Percentiles rank a stretch among this genome's conserved stretches.
phyloP scores from a whole-genome alignment of 2,113 vertebrate species.

The Amblyornis subalaris region DNA sequence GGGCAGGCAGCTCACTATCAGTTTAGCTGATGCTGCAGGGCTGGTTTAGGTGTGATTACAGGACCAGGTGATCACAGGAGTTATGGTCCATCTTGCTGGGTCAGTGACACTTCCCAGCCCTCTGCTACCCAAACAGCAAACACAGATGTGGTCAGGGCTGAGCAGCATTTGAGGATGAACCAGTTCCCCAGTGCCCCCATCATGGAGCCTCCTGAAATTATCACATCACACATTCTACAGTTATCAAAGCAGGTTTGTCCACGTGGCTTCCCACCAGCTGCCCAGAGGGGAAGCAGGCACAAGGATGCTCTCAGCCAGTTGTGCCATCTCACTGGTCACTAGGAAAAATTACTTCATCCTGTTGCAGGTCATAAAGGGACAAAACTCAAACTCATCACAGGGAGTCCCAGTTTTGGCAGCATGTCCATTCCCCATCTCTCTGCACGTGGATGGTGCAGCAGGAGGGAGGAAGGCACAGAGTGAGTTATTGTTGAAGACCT shows the following conservation, averaged over 20 bases:
- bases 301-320: background rate
- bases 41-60: background rate
- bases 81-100: background rate
- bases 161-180: background rate
- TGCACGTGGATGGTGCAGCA: background rate
- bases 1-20: background rate
- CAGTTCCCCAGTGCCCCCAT: background rate
- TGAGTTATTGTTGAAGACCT: background rate
- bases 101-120: background rate
- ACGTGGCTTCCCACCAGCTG: background rate
- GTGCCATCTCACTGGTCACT: background rate
- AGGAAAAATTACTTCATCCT: background rate
- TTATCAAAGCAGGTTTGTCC: background rate
- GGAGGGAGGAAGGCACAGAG: background rate
- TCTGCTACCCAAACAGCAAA: background rate
- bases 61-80: background rate
- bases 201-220: background rate
- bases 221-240: background rate
- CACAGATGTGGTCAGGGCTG: accelerated
- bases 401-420: background rate
- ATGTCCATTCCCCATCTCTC: background rate
- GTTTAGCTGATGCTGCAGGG: background rate
- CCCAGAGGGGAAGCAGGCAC: background rate
- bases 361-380: background rate
- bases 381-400: background rate